A percentile compares a stretch with the other conserved stretches of the same genome.
Evolutionary conservation across 1,140 invertebrate genomes (phyloP).

Genomic region (Cardiocondyla obscurior): DNA sequence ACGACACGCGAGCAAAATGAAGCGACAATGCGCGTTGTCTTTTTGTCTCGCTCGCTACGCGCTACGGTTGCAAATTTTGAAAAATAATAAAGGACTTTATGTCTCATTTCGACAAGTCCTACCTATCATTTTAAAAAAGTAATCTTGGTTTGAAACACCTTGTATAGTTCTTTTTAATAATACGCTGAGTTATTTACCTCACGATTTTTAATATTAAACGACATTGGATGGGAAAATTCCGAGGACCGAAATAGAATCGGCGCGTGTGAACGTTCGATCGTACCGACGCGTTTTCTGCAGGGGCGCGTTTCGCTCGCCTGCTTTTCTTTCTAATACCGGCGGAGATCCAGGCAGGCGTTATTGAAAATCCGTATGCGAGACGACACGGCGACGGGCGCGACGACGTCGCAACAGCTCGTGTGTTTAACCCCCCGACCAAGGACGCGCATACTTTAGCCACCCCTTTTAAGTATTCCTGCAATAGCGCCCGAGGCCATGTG

Average conservation of each 20-base stretch:
- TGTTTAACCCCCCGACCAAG: constrained; percentile 58
- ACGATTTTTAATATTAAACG: constrained; percentile 35
- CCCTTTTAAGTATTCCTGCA: constrained; percentile 72
- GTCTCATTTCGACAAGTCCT: no score
- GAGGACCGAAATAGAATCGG: constrained; percentile 13
- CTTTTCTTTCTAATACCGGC: constrained; percentile 48
- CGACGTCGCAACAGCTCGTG: constrained; percentile 36
- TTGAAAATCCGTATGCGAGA: constrained; percentile 63
- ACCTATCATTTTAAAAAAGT: no score
- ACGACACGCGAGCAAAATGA: no score
- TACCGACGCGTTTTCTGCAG: neutral
- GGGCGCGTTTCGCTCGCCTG: constrained; percentile 23
- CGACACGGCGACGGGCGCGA: constrained; percentile 7
- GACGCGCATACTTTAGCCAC: constrained; percentile 57
- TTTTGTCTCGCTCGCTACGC: no score
- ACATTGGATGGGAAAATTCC: neutral
- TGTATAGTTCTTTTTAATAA: neutral
- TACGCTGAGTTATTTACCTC: constrained; percentile 3
- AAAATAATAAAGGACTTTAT: no score
- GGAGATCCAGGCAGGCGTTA: constrained; percentile 41
- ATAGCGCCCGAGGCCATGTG: constrained; percentile 75
- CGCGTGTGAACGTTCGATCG: neutral
- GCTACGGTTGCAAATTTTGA: no score
- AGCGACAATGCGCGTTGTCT: no score
- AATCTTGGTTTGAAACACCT: no score